phyloP scores from a whole-genome alignment of 2,888 invertebrate genomes.

The Plebejus melissa region DNA sequence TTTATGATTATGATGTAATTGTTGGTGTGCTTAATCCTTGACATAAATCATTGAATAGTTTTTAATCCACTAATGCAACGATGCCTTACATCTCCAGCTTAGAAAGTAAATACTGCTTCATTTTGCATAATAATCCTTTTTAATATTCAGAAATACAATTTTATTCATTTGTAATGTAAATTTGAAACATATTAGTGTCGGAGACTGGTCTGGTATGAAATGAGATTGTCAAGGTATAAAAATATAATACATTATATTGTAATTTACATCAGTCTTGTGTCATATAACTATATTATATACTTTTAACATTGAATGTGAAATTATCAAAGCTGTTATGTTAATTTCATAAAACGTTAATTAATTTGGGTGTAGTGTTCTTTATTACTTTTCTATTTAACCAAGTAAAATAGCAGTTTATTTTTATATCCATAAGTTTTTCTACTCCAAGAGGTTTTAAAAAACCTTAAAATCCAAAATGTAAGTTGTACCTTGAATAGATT shows the following conservation, averaged over 20 bases:
- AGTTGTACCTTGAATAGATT: constrained; percentile 45
- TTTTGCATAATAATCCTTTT: constrained; percentile 23
- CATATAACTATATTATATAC: neutral
- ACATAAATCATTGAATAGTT: constrained; percentile 36
- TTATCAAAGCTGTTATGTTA: constrained; percentile 7
- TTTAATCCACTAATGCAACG: constrained; percentile 41
- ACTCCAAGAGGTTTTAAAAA: constrained; percentile 32
- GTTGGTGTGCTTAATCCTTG: constrained; percentile 41
- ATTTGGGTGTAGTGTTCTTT: constrained; percentile 17
- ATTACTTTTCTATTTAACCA: constrained; percentile 29
- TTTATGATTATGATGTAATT: constrained; percentile 37
- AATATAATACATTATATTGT: neutral
- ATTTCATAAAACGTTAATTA: neutral
- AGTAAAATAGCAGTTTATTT: constrained; percentile 30
- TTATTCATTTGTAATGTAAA: constrained; percentile 3
- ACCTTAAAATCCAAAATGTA: constrained; percentile 38
- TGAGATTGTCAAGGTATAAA: constrained; percentile 10
- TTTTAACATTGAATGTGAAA: neutral
- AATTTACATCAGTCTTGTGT: constrained; percentile 20
- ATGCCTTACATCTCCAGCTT: constrained; percentile 27
- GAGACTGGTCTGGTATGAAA: neutral
- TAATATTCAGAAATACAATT: constrained; percentile 20
- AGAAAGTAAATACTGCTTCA: constrained; percentile 20
- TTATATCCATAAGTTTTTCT: constrained; percentile 28
- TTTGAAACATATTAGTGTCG: neutral